Evolutionary conservation across 2,888 invertebrate species (phyloP), one percentile per base, ranked within the genome.

Genomic region (Spicauda simplicius): DNA sequence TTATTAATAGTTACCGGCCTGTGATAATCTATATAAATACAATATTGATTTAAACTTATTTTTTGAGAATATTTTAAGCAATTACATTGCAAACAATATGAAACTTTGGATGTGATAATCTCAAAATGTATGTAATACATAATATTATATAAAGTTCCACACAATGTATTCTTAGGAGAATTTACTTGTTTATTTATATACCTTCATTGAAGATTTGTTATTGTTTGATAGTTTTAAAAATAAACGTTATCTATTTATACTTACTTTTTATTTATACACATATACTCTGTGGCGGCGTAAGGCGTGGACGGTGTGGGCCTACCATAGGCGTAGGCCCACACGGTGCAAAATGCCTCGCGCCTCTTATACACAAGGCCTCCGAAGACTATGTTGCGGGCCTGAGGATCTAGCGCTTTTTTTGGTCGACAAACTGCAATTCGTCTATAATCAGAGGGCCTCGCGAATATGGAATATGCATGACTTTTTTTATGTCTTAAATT

Each of bases 221-320:
- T 45, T 45, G 45, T 45, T 45, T 45, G 45, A n/a, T 45, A 45
- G 45, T 45, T 41, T 41, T 12, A 37, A 37, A 45, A 45, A 45
- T 45, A 45, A n/a, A 45, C 5, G 41, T 41, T 41, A n/a, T 45
- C 5, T 45, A 2, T n/a, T 45, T 14, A 5, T n/a, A 6, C 0
- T 45, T 45, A 4, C 2, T 45, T 14, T n/a, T 45, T 45, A 45
- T n/a, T 45, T 14, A n/a, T n/a, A n/a, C 45, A n/a, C n/a, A 37
- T 12, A 25, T 25, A 2, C 25, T 25, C 5, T 25, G 2, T 25
- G 3, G 25, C 25, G n/a, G n/a, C n/a, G n/a, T n/a, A n/a, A n/a
- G n/a, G n/a, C n/a, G n/a, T n/a, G n/a, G n/a, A n/a, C n/a, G n/a
- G n/a, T n/a, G n/a, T n/a, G n/a, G n/a, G n/a, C n/a, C n/a, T n/a